Base-by-base conservation (phyloP, 1,140 invertebrate genomes). In the Drosophila quadrilineata region DNA sequence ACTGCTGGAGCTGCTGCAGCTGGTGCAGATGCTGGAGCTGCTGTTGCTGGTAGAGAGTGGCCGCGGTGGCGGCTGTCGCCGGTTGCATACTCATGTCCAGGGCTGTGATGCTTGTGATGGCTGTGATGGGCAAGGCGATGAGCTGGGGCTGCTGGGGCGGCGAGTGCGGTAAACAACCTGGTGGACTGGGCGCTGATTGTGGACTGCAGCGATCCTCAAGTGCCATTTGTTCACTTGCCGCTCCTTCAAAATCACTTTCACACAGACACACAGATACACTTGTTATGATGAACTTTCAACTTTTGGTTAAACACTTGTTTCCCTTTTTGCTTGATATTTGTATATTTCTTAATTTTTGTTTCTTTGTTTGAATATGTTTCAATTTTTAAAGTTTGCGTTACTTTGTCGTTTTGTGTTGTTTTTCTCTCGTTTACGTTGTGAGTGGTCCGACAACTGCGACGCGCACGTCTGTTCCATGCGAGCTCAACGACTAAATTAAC, bases 131-230 rank as follows among this genome's bases (percentile, higher is more conserved):
- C 3, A 52, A 58, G 16, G 22, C 10, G 10, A n/a, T 43, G 24
- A 26, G 43, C 9, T 66, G 59, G 5, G 33, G 49, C 1, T 40
- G 52, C 6, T 74, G 66, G n/a, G 52, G 52, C 8, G 80, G 80
- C 38, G 79, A 71, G 45, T 86, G 85, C 36, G 68, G 80, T 35
- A 69, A 38, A 65, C 54, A 52, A 66, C 54, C 77, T 53, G 87
- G 87, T 66, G 87, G 88, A 64, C 91, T 92, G 80, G 91, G 92
- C 50, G 92, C 92, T 89, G 92, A 90, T 72, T 91, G 92, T 63
- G 92, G 92, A 89, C 92, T 92, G 90, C 91, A 92, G 28, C 92
- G 90, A 77, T 92, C 92, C 90, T 93, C 92, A 50, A 92, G 91
- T 54, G 92, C 92, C 92, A 93, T 93, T 75, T 70, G 71, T 58